phyloP scores from a whole-genome alignment of 2,797 vertebrate genomes.

The Spinibarbus caldwelli region DNA sequence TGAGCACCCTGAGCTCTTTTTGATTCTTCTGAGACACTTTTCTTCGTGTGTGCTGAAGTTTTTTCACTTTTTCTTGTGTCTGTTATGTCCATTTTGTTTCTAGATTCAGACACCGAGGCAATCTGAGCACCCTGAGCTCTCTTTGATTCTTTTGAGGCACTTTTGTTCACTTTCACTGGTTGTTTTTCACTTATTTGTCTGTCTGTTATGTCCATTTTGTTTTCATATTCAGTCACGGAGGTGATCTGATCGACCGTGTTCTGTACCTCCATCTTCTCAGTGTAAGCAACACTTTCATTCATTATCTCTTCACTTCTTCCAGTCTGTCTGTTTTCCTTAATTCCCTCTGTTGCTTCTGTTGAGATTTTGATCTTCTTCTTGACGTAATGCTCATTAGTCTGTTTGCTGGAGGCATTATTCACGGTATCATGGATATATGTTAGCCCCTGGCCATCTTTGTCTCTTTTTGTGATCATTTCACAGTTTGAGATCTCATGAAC shows the following conservation, averaged over 20 bases:
- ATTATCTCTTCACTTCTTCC: constrained; percentile 40
- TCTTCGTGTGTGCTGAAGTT: background rate
- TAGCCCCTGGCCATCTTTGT: constrained; percentile 72
- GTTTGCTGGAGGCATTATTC: constrained; percentile 68
- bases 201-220: constrained; percentile 11
- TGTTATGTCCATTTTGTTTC: background rate
- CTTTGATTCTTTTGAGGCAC: background rate
- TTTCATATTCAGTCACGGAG: background rate
- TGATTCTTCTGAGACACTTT: background rate
- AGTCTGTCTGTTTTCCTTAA: constrained; percentile 49
- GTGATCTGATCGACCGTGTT: background rate
- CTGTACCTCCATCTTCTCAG: constrained; percentile 42
- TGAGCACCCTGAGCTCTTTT: background rate
- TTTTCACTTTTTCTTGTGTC: background rate
- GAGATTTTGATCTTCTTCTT: constrained; percentile 86
- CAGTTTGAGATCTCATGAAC: constrained; percentile 38
- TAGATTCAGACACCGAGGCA: background rate
- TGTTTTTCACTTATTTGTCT: background rate
- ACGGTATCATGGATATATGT: constrained; percentile 74
- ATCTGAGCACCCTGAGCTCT: background rate
- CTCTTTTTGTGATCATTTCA: constrained; percentile 70
- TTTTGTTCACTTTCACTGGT: background rate
- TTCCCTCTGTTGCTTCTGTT: constrained; percentile 64
- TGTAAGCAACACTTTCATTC: constrained; percentile 61
- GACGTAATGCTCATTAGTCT: constrained; percentile 75